Percentiles rank a stretch among this genome's conserved stretches.
Evolutionary conservation across 92 coral and sea anemone species (phyloP).

Genomic region (Epizoanthus rinbou): DNA sequence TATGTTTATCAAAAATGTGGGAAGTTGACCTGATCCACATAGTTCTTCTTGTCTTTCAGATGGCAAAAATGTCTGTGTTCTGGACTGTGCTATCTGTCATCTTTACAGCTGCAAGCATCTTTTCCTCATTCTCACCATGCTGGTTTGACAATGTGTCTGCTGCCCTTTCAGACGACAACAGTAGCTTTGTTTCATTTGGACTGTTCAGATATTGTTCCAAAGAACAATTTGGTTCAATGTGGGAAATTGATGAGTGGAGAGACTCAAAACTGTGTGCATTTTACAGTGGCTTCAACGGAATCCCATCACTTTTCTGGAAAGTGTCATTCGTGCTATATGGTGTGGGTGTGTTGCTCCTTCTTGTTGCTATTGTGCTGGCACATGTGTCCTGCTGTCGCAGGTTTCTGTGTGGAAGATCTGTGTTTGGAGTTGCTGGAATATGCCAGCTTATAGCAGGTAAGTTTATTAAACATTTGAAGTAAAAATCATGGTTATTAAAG

Average conservation of each 20-base stretch:
- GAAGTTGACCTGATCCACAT: not conserved
- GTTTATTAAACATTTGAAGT: not conserved
- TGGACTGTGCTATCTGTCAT: slow-evolving; percentile 74
- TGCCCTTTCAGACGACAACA: slow-evolving; percentile 62
- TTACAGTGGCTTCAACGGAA: slow-evolving; percentile 68
- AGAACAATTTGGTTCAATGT: slow-evolving; percentile 62
- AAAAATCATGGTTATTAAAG: too few relatives aligned
- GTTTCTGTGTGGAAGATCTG: slow-evolving; percentile 58
- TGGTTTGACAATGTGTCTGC: slow-evolving; percentile 82
- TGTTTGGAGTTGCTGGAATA: slow-evolving; percentile 69
- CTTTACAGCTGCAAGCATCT: slow-evolving; percentile 57
- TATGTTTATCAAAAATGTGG: not conserved
- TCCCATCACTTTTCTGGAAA: slow-evolving; percentile 85
- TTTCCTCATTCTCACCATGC: slow-evolving; percentile 81
- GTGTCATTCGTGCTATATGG: slow-evolving; percentile 69
- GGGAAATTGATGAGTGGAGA: slow-evolving; percentile 75
- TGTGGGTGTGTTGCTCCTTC: slow-evolving; percentile 54
- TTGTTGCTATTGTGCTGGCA: slow-evolving; percentile 63
- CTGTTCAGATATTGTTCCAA: slow-evolving; percentile 72
- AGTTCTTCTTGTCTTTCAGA: slow-evolving; percentile 47
- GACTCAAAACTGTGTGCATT: slow-evolving; percentile 72
- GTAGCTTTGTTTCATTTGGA: slow-evolving; percentile 80
- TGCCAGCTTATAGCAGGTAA: slow-evolving; percentile 78
- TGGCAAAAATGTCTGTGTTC: slow-evolving; percentile 72
- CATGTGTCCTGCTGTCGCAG: slow-evolving; percentile 69